A percentile compares a stretch with the other conserved stretches of the same genome.
phyloP scores from a whole-genome alignment of 1,140 invertebrate genomes.

The Drosophila hydei region DNA sequence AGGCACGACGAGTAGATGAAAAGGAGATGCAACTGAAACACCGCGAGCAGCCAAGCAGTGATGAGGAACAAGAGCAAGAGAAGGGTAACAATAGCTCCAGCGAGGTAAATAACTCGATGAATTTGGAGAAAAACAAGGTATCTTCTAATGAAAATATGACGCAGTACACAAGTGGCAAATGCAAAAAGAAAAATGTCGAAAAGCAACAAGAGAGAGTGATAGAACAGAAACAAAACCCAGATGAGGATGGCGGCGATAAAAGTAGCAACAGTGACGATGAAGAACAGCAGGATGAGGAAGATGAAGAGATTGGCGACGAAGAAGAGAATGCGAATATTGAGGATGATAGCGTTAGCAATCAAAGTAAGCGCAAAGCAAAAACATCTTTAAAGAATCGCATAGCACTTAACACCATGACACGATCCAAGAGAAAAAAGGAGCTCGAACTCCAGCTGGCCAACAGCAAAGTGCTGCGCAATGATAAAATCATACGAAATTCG shows the following conservation, averaged over 20 bases:
- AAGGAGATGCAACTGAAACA: constrained; percentile 20
- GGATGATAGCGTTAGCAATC: constrained; percentile 3
- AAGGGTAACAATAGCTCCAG: not conserved
- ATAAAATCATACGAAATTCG: constrained; percentile 79
- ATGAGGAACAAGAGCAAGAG: constrained; percentile 10
- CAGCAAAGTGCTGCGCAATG: constrained; percentile 80
- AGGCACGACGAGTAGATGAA: constrained; percentile 31
- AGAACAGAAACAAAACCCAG: not conserved
- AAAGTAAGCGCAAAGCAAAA: constrained; percentile 20
- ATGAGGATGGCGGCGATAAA: not conserved
- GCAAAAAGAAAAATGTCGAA: not conserved
- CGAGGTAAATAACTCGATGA: not conserved
- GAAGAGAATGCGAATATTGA: constrained; percentile 7
- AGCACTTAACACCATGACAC: constrained; percentile 79
- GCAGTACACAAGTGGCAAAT: not conserved
- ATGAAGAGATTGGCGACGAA: not conserved
- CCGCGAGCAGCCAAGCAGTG: constrained; percentile 10
- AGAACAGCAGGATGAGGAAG: not conserved
- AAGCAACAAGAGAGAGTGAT: not conserved
- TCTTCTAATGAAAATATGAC: not conserved
- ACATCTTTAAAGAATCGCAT: constrained; percentile 49
- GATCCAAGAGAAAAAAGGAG: constrained; percentile 79
- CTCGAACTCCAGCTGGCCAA: constrained; percentile 80
- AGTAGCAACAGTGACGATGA: not conserved
- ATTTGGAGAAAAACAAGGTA: not conserved